Conservation (phyloP, 1,140 invertebrate genomes). For the Agraylea sexmaculata region DNA sequence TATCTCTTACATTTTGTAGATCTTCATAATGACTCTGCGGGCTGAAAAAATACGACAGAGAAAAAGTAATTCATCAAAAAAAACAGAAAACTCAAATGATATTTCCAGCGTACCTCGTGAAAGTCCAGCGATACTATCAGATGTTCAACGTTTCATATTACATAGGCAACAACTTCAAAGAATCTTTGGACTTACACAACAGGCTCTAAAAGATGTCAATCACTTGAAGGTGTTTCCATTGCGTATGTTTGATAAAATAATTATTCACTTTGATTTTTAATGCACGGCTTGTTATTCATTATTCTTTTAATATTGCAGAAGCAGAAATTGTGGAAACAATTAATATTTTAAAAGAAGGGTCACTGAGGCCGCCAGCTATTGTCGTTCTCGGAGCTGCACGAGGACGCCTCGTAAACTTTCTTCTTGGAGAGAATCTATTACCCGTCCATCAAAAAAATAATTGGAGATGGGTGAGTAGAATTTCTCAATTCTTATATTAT, state of each 20-base stretch:
- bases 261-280: slow-evolving; percentile 15
- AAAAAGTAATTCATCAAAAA: too few species aligned
- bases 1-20: too few species aligned
- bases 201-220: slow-evolving; percentile 50
- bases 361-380: slow-evolving; percentile 37
- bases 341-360: slow-evolving; percentile 38
- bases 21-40: too few species aligned
- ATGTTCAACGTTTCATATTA: slow-evolving; percentile 41
- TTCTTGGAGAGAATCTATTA: slow-evolving; percentile 52
- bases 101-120: too few species aligned
- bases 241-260: slow-evolving; percentile 38
- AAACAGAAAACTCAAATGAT: too few species aligned
- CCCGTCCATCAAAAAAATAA: slow-evolving; percentile 40
- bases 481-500: slow-evolving; percentile 3
- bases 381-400: slow-evolving; percentile 61
- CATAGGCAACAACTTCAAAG: slow-evolving; percentile 40
- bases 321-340: slow-evolving; percentile 38
- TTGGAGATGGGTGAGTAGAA: slow-evolving; percentile 54
- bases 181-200: slow-evolving; percentile 54
- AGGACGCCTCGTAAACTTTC: slow-evolving; percentile 58
- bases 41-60: too few species aligned
- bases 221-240: slow-evolving; percentile 47
- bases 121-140: too few species aligned
- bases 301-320: slow-evolving; percentile 27
- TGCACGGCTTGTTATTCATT: slow-evolving; percentile 16